Evolutionary conservation across 2,888 invertebrate species (phyloP), one percentile per base, ranked within the genome.

Genomic region (Synergus japonicus): DNA sequence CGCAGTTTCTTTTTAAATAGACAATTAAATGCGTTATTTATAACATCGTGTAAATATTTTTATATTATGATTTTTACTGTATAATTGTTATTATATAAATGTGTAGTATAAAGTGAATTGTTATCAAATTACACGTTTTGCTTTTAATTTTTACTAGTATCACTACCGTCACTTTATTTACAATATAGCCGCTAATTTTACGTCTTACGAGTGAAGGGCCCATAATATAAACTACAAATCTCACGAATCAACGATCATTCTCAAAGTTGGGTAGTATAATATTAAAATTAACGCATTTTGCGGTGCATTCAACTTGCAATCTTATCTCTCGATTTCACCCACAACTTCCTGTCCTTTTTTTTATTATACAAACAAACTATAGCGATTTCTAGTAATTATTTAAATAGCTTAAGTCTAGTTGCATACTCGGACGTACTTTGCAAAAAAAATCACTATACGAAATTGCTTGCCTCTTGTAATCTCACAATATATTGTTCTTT

Each of bases 11-110:
- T 82, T 76, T 80, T 79, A 65, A 76, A 73, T 82, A 81, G 81
- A 84, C 81, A 83, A 82, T 81, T 83, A 83, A 84, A 82, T 82
- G 77, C 78, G 78, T 81, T 79, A 82, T 80, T 76, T 85, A 79
- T 83, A 84, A 85, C 82, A 82, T 83, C 80, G 77, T 85, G 82
- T 84, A 85, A 83, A 85, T 85, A 83, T 60, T 80, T 80, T 58
- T 67, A 79, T 82, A 77, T 82, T 80, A 82, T 79, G 64, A 76
- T 65, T 78, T 69, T 60, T 63, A 63, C n/a, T 76, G 60, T 76
- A 64, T 76, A 64, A 76, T 73, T 46, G 77, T 73, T 77, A 81
- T 76, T 78, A 80, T 78, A 67, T 64, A 81, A 79, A 81, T 81
- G 79, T 79, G 69, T 78, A 79, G 79, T 49, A 81, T 73, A 73